Evolutionary conservation across 92 coral and sea anemone species (phyloP).

Genomic region (Phenganax marumi): DNA sequence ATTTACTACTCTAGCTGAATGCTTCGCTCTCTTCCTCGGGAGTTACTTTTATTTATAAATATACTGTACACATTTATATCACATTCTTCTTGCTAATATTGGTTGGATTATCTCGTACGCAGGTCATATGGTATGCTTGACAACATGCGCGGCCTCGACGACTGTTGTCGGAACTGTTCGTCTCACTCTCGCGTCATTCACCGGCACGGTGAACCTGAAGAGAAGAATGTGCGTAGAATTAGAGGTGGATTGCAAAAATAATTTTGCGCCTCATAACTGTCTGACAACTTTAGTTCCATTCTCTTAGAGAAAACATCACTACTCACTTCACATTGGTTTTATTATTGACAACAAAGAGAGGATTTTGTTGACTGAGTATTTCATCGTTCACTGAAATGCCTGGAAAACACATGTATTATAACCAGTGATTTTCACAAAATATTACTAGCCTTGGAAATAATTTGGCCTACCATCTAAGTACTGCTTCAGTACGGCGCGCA

Average conservation of each 20-base stretch:
- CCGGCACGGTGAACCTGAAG: constrained; percentile 86
- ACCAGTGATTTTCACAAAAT: not conserved
- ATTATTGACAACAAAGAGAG: constrained; percentile 94
- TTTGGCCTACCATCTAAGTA: constrained; percentile 84
- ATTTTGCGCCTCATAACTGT: not conserved
- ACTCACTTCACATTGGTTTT: constrained; percentile 99
- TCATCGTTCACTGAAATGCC: constrained; percentile 98
- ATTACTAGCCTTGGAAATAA: not conserved
- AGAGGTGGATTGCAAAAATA: not conserved
- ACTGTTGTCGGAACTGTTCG: constrained; percentile 89
- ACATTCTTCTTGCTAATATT: not conserved
- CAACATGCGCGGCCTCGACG: constrained; percentile 95
- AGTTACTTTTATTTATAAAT: constrained; percentile 5
- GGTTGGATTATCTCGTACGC: too few species aligned
- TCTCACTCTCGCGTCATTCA: constrained; percentile 79
- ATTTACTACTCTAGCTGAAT: too few species aligned
- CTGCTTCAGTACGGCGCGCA: constrained; percentile 94
- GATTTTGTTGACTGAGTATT: constrained; percentile 88
- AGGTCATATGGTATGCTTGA: constrained; percentile 79
- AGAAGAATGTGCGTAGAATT: not conserved
- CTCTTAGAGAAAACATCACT: not conserved
- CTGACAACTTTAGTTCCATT: too few species aligned
- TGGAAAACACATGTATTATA: constrained; percentile 28
- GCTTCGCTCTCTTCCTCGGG: too few species aligned
- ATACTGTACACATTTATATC: not conserved